Percentiles rank a stretch among this genome's conserved stretches.
Conservation (phyloP, 2,113 vertebrate genomes). For the Stegostoma tigrinum region DNA sequence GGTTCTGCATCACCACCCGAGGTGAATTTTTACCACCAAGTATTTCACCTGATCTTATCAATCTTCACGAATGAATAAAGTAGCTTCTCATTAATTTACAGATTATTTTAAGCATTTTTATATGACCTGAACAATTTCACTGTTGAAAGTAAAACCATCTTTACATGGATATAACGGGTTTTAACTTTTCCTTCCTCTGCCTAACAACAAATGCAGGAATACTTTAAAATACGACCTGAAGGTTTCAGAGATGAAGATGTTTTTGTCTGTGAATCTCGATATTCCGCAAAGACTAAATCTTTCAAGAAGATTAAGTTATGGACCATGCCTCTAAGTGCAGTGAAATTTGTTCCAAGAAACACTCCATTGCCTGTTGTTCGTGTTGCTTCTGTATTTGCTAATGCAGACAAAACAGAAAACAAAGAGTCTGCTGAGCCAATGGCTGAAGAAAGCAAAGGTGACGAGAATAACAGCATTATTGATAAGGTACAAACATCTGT, state of each 20-base stretch:
- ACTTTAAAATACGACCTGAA: slow-evolving; percentile 93
- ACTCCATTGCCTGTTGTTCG: slow-evolving; percentile 88
- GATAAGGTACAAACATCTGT: slow-evolving; percentile 54
- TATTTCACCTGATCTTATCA: background rate
- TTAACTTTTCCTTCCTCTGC: background rate
- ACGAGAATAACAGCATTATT: slow-evolving; percentile 51
- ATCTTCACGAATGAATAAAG: background rate
- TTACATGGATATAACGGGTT: background rate
- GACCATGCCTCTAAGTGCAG: slow-evolving; percentile 93
- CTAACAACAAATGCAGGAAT: slow-evolving; percentile 66
- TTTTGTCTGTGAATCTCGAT: slow-evolving; percentile 92
- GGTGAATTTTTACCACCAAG: background rate
- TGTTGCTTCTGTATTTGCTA: slow-evolving; percentile 93
- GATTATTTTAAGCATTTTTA: background rate
- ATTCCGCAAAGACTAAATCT: slow-evolving; percentile 93
- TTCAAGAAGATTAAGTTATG: slow-evolving; percentile 99
- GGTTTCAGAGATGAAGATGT: slow-evolving; percentile 86
- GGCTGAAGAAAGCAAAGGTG: slow-evolving; percentile 69
- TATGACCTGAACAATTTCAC: background rate
- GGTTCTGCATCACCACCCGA: background rate
- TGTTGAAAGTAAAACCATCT: background rate
- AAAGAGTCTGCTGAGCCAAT: slow-evolving; percentile 68
- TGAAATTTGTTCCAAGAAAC: slow-evolving; percentile 81
- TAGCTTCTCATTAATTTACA: background rate
- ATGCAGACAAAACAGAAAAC: slow-evolving; percentile 71